Percentiles rank a stretch among this genome's conserved stretches.
These are phyloP conservation scores for Lordiphosa clarofinis DNA, from an alignment of 1,140 invertebrate species.

Conservation along the genomic window DNA sequence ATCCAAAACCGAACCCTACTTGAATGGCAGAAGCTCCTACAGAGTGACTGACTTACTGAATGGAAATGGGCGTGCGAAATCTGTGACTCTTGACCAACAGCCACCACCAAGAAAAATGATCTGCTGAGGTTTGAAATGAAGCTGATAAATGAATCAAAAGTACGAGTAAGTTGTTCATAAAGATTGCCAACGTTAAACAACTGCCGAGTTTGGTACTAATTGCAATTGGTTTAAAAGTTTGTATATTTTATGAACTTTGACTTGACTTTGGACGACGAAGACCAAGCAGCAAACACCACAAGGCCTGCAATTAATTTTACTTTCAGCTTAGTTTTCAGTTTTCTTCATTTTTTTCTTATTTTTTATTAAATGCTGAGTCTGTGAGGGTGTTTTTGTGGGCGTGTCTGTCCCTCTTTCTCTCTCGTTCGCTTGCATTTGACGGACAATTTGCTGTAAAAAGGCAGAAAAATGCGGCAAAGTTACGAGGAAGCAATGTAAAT, in stretches of 20 bases:
- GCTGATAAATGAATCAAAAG: constrained; percentile 62
- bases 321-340: constrained; percentile 75
- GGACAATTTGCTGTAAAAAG: constrained; percentile 44
- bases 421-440: constrained; percentile 40
- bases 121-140: constrained; percentile 31
- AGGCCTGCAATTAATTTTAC: constrained; percentile 75
- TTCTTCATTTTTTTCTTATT: constrained; percentile 5
- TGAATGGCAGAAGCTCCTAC: constrained; percentile 21
- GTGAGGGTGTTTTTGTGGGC: constrained; percentile 2
- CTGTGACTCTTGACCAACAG: constrained; percentile 44
- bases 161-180: constrained; percentile 16
- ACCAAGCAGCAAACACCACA: constrained; percentile 27
- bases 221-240: constrained; percentile 26
- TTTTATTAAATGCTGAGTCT: neutral
- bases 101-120: constrained; percentile 61
- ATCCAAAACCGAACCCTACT: constrained; percentile 47
- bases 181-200: constrained; percentile 52
- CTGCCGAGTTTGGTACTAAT: constrained; percentile 23
- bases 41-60: constrained; percentile 20
- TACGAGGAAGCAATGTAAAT: constrained; percentile 55
- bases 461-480: constrained; percentile 8
- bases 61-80: constrained; percentile 51
- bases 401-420: constrained; percentile 1
- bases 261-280: constrained; percentile 27
- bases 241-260: constrained; percentile 25